Evolutionary conservation across 1,140 invertebrate genomes (phyloP), one percentile per base, ranked within the genome.

Genomic region (Bombyx mandarina): DNA sequence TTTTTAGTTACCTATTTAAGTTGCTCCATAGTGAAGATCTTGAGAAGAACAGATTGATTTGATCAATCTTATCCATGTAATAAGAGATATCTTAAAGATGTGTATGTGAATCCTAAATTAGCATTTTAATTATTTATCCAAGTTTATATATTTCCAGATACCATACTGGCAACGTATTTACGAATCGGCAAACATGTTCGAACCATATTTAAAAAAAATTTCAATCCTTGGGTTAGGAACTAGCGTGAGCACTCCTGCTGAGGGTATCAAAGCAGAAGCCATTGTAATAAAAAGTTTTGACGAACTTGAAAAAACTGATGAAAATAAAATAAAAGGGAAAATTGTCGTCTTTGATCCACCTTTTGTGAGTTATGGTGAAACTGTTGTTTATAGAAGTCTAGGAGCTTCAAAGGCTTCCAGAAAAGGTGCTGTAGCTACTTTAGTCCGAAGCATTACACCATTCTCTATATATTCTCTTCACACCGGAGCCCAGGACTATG

Each of bases 321-420:
- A 75, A 22, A 82, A 89, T 59, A 82, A 89, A 55, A 69, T 83
- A 50, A 50, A 67, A 62, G 93, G 93, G 22, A 94, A 95, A 88
- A 95, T 95, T 52, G 91, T 95, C 1, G 90, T 95, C 3, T 95
- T 90, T 72, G 93, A 94, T 79, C 83, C 93, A 69, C 83, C 90
- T 43, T 95, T 81, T 65, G 72, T 88, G 7, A 82, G 75, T 10
- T 95, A 95, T 71, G 89, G 88, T 0, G 68, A 89, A 64, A 90
- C 91, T 0, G 91, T 92, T 0, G 56, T 62, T 44, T 86, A 86
- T 54, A 75, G 79, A 62, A 59, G 58, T 10, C 48, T 70, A 53
- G 69, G 75, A 46, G 93, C 94, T 1, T 66, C 87, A 10, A 89
- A 80, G 78, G 93, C 92, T 12, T 89, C 93, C 1, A 89, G 90